Base-by-base conservation (phyloP, 2,797 vertebrate species). In the Lagocephalus sceleratus region DNA sequence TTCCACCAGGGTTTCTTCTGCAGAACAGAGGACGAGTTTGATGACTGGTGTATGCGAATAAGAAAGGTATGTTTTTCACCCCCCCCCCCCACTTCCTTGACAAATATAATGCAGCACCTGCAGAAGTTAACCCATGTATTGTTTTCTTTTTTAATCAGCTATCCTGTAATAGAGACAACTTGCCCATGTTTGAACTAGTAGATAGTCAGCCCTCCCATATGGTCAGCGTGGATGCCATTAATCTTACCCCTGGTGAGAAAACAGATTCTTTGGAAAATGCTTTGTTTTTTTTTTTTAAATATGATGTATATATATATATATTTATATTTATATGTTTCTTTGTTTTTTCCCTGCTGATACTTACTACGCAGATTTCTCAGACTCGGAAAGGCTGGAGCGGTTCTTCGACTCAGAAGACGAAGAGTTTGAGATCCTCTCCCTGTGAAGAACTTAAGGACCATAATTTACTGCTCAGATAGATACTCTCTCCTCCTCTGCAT, bases 381-480 rank as follows among this genome's bases (percentile, higher is more conserved):
- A 98, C 11, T 92, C 92, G 0, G 95, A 98, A 76, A 89, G 94
- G 75, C 79, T 97, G 78, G 97, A 98, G 85, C 92, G 97, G 63
- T 98, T 97, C 85, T 99, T 98, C 70, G 97, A 99, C 73, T 99
- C 97, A 0, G 97, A 99, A 81, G 97, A 99, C 8, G 97, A 99
- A 83, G 97, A 99, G 88, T 99, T 98, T 63, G 97, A 99, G 88
- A 99, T 99, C 78, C 86, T 99, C 66, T 95, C 96, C 73, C 92
- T 99, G 80, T 99, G 91, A 99, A 74, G 86, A 73, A 60, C 40
- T 14, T 2, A 72, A 1, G 39, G 47, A 67, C 67, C 66, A 58
- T 75, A 63, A 75, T 62, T 68, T 55, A 42, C 76, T 67, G 75
- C 75, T 66, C 77, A 59, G 66, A 57, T 63, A 68, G 20, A 39